Conservation (phyloP, 2,797 vertebrate genomes). For the Antennarius maculatus region DNA sequence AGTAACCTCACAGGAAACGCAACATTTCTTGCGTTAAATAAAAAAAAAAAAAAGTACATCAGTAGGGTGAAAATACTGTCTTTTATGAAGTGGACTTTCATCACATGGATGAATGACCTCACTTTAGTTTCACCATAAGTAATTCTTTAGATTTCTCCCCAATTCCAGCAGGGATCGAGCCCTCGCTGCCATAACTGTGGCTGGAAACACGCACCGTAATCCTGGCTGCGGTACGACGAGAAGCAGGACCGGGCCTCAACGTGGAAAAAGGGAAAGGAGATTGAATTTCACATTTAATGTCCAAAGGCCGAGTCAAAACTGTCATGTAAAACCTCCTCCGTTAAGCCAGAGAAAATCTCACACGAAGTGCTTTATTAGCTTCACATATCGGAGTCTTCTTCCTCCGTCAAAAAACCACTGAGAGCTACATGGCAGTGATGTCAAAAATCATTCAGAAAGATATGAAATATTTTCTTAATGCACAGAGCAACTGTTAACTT, state of each 20-base stretch:
- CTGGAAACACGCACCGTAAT: constrained; percentile 1
- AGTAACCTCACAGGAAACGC: constrained; percentile 33
- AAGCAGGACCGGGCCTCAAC: not conserved
- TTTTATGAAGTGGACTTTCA: constrained; percentile 4
- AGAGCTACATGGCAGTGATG: not conserved
- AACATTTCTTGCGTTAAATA: constrained; percentile 29
- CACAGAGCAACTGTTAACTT: not conserved
- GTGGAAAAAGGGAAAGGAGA: constrained; percentile 14
- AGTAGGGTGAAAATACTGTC: constrained; percentile 10
- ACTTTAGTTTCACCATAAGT: not conserved
- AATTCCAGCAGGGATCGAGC: not conserved
- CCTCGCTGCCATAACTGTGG: not conserved
- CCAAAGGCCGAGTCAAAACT: constrained; percentile 9
- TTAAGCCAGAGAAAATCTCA: constrained; percentile 9
- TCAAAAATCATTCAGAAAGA: constrained; percentile 20
- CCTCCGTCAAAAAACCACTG: not conserved
- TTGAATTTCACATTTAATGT: constrained; percentile 30
- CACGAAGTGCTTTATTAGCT: constrained; percentile 27
- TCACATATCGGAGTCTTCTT: constrained; percentile 13
- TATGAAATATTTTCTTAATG: not conserved
- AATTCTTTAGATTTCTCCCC: not conserved
- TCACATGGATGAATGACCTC: constrained; percentile 18
- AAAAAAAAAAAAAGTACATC: too few species aligned
- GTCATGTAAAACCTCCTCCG: constrained; percentile 8
- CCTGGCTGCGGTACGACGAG: not conserved